A percentile compares a stretch with the other conserved stretches of the same genome.
Conservation (phyloP, 2,888 invertebrate genomes). For the Blera fallax region DNA sequence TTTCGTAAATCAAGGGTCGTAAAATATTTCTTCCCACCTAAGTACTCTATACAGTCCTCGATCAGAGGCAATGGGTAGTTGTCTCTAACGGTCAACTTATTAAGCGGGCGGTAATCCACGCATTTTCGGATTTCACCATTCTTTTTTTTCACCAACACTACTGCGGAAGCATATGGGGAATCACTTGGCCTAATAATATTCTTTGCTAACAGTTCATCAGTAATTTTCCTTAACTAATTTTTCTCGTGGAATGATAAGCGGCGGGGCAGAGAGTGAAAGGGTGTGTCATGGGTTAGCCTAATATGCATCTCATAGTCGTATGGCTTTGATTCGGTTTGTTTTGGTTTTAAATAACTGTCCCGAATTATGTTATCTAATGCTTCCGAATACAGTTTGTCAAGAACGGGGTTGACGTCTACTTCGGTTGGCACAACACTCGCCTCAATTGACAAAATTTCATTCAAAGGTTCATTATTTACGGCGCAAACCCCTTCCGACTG, state of each 20-base stretch:
- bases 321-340: constrained; percentile 4
- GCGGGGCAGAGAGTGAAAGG: constrained; percentile 30
- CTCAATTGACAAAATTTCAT: neutral
- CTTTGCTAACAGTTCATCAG: constrained; percentile 20
- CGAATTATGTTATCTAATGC: neutral
- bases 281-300: constrained; percentile 17
- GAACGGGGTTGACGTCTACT: too few relatives aligned
- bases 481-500: neutral
- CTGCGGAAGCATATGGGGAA: constrained; percentile 8
- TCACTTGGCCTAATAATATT: constrained; percentile 29
- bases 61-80: constrained; percentile 40
- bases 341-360: neutral
- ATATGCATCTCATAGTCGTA: constrained; percentile 37
- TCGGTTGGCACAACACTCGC: too few relatives aligned
- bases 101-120: neutral
- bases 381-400: neutral
- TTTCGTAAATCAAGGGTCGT: constrained; percentile 14
- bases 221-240: constrained; percentile 16
- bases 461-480: neutral
- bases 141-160: constrained; percentile 17
- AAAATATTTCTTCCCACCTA: neutral
- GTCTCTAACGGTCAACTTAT: constrained; percentile 6
- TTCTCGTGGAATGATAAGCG: neutral
- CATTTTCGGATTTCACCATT: neutral
- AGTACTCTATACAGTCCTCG: constrained; percentile 10